phyloP scores from a whole-genome alignment of 2,113 vertebrate species.

The Mormyrus iriodes region DNA sequence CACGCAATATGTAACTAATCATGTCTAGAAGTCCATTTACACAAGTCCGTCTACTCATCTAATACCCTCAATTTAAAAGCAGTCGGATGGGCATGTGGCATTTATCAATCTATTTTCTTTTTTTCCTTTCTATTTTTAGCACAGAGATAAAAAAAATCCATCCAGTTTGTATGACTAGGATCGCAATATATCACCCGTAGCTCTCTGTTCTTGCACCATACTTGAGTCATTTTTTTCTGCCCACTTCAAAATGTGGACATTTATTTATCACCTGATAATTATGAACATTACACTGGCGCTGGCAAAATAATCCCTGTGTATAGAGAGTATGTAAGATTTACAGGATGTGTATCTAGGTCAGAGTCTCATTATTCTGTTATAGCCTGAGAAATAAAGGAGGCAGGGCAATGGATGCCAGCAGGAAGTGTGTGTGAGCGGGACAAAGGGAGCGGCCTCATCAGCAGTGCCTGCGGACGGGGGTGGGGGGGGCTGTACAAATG shows the following conservation, averaged over 20 bases:
- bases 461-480: background rate
- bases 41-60: background rate
- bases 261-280: background rate
- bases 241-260: background rate
- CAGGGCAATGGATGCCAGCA: background rate
- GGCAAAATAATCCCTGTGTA: background rate
- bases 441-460: background rate
- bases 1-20: background rate
- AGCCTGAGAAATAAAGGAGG: background rate
- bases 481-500: background rate
- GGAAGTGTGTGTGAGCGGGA: background rate
- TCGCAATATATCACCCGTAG: no score
- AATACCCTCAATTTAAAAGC: background rate
- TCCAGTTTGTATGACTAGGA: background rate
- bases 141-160: background rate
- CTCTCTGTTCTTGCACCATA: background rate
- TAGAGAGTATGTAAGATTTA: background rate
- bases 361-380: slow-evolving; percentile 6
- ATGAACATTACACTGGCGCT: background rate
- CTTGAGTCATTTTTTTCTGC: background rate
- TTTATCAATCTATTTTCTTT: background rate
- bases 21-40: background rate
- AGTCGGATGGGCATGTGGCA: background rate
- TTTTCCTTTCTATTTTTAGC: background rate
- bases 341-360: background rate